Evolutionary conservation across 2,113 vertebrate genomes (phyloP).

Genomic region (Pholis gunnellus): DNA sequence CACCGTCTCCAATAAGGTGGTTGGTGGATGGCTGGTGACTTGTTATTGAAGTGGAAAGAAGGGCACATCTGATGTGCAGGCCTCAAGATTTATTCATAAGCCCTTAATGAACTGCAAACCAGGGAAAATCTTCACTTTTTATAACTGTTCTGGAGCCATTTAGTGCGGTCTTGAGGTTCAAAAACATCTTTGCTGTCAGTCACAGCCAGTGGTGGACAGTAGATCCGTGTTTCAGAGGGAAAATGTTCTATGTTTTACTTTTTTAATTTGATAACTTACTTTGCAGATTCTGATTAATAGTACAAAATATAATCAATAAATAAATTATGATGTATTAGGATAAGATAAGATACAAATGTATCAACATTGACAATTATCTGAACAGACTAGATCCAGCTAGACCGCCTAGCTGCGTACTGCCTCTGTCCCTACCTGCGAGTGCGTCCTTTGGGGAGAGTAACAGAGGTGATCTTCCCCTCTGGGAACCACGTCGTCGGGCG

Average conservation of each 20-base stretch:
- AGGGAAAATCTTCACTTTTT: not conserved
- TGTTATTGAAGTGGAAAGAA: slow-evolving; percentile 39
- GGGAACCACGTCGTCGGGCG: slow-evolving; percentile 82
- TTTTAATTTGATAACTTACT: not conserved
- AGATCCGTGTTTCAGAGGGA: not conserved
- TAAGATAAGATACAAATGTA: not conserved
- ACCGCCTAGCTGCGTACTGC: not conserved
- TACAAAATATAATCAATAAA: not conserved
- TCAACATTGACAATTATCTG: not conserved
- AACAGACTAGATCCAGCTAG: not conserved
- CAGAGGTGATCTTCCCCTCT: slow-evolving; percentile 85
- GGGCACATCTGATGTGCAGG: slow-evolving; percentile 28
- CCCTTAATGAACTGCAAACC: slow-evolving; percentile 9
- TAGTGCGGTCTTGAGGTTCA: not conserved
- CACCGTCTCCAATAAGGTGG: slow-evolving; percentile 37
- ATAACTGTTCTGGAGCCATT: not conserved
- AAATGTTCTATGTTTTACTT: not conserved
- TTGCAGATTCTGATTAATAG: not conserved
- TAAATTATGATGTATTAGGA: not conserved
- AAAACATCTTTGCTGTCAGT: not conserved
- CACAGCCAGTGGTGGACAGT: not conserved
- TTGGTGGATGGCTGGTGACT: slow-evolving; percentile 36
- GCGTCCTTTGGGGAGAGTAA: slow-evolving; percentile 87
- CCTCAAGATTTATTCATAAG: slow-evolving; percentile 19
- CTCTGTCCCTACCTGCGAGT: slow-evolving; percentile 84